Evolutionary conservation across 2,888 invertebrate species (phyloP), one percentile per base, ranked within the genome.

Genomic region (Asteroscopus sphinx): DNA sequence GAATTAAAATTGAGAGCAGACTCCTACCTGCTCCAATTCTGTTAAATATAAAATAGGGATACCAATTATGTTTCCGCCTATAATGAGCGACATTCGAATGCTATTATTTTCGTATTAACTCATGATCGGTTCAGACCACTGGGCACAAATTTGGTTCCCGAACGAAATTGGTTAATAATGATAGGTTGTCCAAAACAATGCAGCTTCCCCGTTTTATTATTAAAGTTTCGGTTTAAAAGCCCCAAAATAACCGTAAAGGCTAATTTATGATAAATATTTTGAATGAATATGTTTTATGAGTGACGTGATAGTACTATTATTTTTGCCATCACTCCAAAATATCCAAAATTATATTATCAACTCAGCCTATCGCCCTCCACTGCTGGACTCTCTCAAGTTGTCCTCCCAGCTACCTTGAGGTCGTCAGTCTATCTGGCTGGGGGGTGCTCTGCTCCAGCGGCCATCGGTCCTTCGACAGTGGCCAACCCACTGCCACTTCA

Each of bases 91-190:
- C 81, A 87, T 88, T 87, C 87, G 82, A 85, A 87, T 82, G 87
- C 87, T 88, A 92, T 93, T 93, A 93, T 93, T 89, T 92, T 91
- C 91, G 76, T 87, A 92, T 92, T 93, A 93, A 87, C 84, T 87
- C 79, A 77, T 83, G 86, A 91, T 90, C 85, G 89, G 83, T 85
- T 81, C 80, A 77, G 81, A 87, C 89, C 89, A 85, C 88, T 84
- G 88, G 83, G 82, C 79, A 81, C 68, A 71, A 77, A 85, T 82
- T 82, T 84, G 87, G 86, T 85, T 82, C 70, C 74, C 76, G 75
- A 74, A 77, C 75, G 63, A 86, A 88, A 90, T 88, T 85, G 86
- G 83, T 88, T 82, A 85, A 88, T 91, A 91, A 92, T 92, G 80
- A 91, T 83, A 84, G 85, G 76, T 61, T 77, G 63, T 54, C 69